Percentiles rank a stretch among this genome's conserved stretches.
phyloP scores from a whole-genome alignment of 2,888 invertebrate species.

The Patella depressa region DNA sequence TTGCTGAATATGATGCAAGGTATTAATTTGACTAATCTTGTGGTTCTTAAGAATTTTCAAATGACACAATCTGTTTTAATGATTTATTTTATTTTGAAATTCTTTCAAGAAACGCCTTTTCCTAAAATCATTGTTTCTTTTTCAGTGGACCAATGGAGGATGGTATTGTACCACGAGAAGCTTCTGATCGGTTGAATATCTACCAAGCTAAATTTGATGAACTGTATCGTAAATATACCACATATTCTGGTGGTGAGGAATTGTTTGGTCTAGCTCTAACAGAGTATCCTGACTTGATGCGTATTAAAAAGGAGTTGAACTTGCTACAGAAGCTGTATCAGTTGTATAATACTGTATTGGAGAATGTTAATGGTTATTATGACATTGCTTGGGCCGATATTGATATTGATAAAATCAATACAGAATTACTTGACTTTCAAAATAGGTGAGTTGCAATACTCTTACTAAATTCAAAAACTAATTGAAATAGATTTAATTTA shows the following conservation, averaged over 20 bases:
- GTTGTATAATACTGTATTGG: conserved; percentile 95
- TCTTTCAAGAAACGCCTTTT: background rate
- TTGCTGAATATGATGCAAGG: conserved; percentile 71
- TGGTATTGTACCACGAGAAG: conserved; percentile 91
- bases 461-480: too few species aligned
- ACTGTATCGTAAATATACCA: conserved; percentile 93
- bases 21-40: conserved; percentile 27
- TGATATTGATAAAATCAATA: conserved; percentile 97
- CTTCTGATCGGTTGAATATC: conserved; percentile 90
- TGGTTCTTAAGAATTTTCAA: background rate
- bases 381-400: conserved; percentile 97
- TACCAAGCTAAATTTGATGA: conserved; percentile 88
- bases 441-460: conserved; percentile 77
- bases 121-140: background rate
- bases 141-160: conserved; percentile 90
- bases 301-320: conserved; percentile 93
- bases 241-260: conserved; percentile 95
- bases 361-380: conserved; percentile 95
- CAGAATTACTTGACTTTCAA: conserved; percentile 96
- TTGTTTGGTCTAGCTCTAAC: conserved; percentile 92
- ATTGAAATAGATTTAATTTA: too few species aligned
- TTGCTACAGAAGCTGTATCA: conserved; percentile 96
- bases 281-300: conserved; percentile 92
- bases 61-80: background rate
- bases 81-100: background rate